These are phyloP conservation scores for Pseudotriccus pelzelni DNA, from an alignment of 2,797 vertebrate genomes.

Conservation along the genomic window DNA sequence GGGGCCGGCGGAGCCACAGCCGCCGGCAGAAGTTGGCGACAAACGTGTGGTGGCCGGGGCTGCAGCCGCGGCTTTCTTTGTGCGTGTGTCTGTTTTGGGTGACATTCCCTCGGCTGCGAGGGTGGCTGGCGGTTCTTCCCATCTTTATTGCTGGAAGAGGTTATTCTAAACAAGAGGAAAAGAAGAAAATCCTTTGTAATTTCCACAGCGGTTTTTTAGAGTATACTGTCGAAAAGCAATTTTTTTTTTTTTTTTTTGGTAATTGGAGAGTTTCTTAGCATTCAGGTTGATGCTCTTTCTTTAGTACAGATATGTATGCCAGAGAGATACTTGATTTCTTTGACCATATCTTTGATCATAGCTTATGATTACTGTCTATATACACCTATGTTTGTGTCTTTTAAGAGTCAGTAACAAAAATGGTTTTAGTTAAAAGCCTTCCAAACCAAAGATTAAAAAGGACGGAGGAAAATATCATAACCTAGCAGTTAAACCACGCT, in stretches of 20 bases:
- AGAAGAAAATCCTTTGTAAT: not conserved
- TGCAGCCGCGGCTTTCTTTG: constrained; percentile 55
- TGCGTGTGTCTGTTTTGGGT: not conserved
- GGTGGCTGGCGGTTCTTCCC: not conserved
- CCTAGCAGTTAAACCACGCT: not conserved
- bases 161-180: not conserved
- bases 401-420: not conserved
- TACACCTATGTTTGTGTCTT: not conserved
- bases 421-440: not conserved
- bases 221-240: not conserved
- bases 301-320: not conserved
- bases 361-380: not conserved
- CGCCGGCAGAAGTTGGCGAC: not conserved
- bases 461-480: not conserved
- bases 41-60: not conserved
- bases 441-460: not conserved
- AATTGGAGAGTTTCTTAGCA: not conserved
- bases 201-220: not conserved
- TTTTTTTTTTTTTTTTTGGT: not conserved
- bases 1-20: constrained; percentile 72
- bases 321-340: not conserved
- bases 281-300: not conserved
- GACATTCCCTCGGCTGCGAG: not conserved
- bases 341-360: not conserved
- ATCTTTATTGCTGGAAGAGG: not conserved